Evolutionary conservation across 2,797 vertebrate genomes (phyloP).

Genomic region (Phoebastria nigripes): DNA sequence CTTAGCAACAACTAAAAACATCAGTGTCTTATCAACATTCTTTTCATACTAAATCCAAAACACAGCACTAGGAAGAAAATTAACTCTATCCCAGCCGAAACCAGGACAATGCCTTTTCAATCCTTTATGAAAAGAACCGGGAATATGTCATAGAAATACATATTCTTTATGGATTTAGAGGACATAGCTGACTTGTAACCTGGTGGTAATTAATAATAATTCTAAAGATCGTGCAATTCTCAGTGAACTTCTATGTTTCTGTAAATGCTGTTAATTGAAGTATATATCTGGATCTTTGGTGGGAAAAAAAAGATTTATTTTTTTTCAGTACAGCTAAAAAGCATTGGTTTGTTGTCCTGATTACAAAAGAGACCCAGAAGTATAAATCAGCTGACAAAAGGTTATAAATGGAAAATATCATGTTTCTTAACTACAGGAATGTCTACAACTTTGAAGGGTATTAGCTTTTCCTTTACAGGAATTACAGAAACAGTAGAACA

Average conservation of each 20-base stretch:
- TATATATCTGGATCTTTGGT: not conserved
- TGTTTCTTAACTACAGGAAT: not conserved
- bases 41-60: too few relatives aligned
- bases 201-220: slow-evolving; percentile 40
- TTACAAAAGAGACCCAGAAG: not conserved
- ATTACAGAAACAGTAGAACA: not conserved
- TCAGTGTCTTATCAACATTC: too few relatives aligned
- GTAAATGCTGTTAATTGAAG: not conserved
- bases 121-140: slow-evolving; percentile 17
- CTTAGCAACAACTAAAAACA: too few relatives aligned
- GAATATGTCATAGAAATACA: not conserved
- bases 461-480: not conserved
- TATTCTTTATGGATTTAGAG: slow-evolving; percentile 19
- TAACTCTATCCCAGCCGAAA: too few relatives aligned
- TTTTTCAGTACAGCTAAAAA: not conserved
- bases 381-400: not conserved
- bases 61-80: too few relatives aligned
- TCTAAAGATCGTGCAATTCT: not conserved
- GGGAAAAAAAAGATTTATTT: not conserved
- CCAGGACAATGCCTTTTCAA: not conserved
- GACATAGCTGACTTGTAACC: not conserved
- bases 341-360: not conserved
- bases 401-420: not conserved
- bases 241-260: not conserved
- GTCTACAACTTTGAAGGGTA: not conserved